Conservation (phyloP, 2,113 vertebrate species). For the Coregonus clupeaformis region DNA sequence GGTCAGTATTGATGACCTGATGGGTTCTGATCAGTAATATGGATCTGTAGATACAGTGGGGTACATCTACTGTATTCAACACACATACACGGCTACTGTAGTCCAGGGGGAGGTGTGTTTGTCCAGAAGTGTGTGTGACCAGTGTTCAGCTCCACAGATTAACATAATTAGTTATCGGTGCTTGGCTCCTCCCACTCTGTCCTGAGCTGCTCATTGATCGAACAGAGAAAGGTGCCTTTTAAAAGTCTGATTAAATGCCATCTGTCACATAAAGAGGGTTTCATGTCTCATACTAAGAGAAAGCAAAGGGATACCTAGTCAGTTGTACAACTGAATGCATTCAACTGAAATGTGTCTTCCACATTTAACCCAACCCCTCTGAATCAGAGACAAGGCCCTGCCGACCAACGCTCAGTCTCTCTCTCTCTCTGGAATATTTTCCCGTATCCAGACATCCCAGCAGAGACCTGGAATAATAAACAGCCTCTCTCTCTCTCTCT, state of each 20-base stretch:
- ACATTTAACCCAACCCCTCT: too few relatives aligned
- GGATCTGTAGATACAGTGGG: slow-evolving; percentile 66
- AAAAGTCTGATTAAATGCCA: too few relatives aligned
- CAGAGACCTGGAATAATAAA: slow-evolving; percentile 20
- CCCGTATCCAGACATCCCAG: slow-evolving; percentile 7
- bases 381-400: background rate
- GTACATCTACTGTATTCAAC: slow-evolving; percentile 60
- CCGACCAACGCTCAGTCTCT: background rate
- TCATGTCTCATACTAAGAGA: too few relatives aligned
- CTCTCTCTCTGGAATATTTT: slow-evolving; percentile 2
- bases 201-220: too few relatives aligned
- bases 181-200: too few relatives aligned
- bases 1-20: slow-evolving; percentile 47
- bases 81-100: slow-evolving; percentile 57
- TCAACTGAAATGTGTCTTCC: too few relatives aligned
- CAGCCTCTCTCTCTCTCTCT: background rate
- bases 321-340: too few relatives aligned
- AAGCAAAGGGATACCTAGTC: too few relatives aligned
- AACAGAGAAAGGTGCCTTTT: too few relatives aligned
- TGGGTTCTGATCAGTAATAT: slow-evolving; percentile 55
- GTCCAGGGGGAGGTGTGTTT: slow-evolving; percentile 54
- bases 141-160: slow-evolving; percentile 60
- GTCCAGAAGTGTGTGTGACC: slow-evolving; percentile 54
- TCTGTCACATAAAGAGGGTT: too few relatives aligned
- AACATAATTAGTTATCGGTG: slow-evolving; percentile 4